Base-by-base conservation (phyloP, 2,888 invertebrate species). In the Synanthedon tipuliformis region DNA sequence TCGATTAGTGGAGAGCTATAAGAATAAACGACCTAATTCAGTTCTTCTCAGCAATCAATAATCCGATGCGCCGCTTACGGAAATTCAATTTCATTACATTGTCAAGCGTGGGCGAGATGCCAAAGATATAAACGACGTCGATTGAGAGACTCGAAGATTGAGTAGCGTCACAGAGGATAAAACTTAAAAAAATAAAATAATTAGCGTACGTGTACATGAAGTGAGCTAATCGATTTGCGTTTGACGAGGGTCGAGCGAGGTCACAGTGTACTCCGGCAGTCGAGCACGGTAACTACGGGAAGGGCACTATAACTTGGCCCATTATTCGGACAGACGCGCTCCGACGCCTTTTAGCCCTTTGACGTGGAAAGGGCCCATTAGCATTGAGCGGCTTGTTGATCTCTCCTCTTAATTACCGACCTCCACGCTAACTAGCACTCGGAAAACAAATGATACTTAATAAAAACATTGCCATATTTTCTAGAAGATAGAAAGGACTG, bases 251-350 rank as follows among this genome's bases (percentile, higher is more conserved):
- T 87, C 82, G 74, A 66, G 59, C 60, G 73, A 69, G 81, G 78
- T 80, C 79, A 71, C 73, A 65, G 69, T 64, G 73, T 68, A 45
- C 51, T 56, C 61, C 63, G 65, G 65, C 65, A 65, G 66, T 68
- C 64, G 66, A 49, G 60, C 59, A 56, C 57, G 65, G 34, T 34
- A 34, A 34, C 34, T 59, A 56, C 65, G 63, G 64, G 58, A 69
- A 69, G 71, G 72, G 70, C 69, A 72, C 73, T 77, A 79, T 73
- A 70, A 73, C 78, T 78, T 71, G 73, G 73, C 66, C 81, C 79
- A 82, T 85, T 84, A 85, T 84, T 80, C 81, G 80, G 82, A 80
- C 81, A 82, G 83, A 77, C 79, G 74, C 81, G 83, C 80, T 81
- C 76, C 69, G 69, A 81, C 83, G 82, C 83, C 80, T 82, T 79